Evolutionary conservation across 2,888 invertebrate genomes (phyloP).

Genomic region (Gasteruption jaculator): DNA sequence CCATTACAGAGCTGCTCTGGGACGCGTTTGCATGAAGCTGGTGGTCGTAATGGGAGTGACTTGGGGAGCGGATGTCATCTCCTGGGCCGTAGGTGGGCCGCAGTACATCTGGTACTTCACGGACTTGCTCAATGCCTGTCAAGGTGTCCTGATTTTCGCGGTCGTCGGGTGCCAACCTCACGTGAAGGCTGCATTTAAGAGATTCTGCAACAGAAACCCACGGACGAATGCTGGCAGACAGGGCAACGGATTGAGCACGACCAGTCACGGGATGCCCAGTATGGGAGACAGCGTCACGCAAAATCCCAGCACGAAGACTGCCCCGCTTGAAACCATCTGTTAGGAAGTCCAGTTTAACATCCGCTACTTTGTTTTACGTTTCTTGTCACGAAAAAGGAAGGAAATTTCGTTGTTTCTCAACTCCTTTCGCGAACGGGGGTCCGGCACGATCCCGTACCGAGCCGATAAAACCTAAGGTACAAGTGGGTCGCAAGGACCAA

Average conservation of each 20-base stretch:
- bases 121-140: constrained; percentile 79
- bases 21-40: constrained; percentile 80
- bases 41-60: constrained; percentile 78
- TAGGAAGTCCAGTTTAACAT: constrained; percentile 30
- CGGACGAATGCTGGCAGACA: constrained; percentile 58
- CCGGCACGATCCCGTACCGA: no score
- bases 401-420: no score
- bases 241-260: constrained; percentile 65
- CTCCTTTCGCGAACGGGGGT: no score
- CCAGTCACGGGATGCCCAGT: constrained; percentile 77
- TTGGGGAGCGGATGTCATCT: constrained; percentile 76
- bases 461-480: no score
- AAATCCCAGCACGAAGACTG: constrained; percentile 62
- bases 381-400: no score
- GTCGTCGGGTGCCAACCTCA: constrained; percentile 88
- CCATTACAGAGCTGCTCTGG: constrained; percentile 68
- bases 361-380: no score
- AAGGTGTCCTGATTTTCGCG: constrained; percentile 84
- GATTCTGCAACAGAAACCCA: constrained; percentile 59
- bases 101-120: constrained; percentile 79
- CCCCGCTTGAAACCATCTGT: constrained; percentile 58
- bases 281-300: constrained; percentile 73
- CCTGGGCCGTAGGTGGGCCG: constrained; percentile 79
- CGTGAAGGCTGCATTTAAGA: constrained; percentile 65
- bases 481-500: no score